Conservation (phyloP, 2,113 vertebrate species). For the Sphyrna mokarran region DNA sequence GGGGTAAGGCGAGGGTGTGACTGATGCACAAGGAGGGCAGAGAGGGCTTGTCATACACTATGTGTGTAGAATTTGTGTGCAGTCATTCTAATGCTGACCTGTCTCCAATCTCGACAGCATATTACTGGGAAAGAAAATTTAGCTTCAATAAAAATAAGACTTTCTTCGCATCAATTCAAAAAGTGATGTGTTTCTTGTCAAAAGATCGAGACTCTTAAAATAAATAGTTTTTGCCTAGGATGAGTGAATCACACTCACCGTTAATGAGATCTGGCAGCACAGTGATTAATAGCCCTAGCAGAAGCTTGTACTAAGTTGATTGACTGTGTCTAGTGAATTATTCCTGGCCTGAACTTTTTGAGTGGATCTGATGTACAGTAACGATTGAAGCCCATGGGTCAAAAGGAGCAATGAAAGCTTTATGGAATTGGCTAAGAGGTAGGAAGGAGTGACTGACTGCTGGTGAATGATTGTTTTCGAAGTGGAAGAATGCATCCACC, state of each 20-base stretch:
- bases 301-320: slow-evolving; percentile 10
- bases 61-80: neutral
- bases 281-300: neutral
- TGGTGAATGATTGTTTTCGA: neutral
- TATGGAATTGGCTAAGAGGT: neutral
- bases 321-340: neutral
- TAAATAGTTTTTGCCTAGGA: neutral
- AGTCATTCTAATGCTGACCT: neutral
- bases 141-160: neutral
- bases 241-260: neutral
- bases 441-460: neutral
- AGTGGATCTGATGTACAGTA: neutral
- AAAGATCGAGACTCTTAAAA: neutral
- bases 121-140: neutral
- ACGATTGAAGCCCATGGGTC: neutral
- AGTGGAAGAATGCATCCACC: neutral
- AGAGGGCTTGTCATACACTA: neutral
- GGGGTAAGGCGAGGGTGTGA: neutral
- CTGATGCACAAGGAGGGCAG: neutral
- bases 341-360: neutral
- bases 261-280: neutral
- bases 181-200: neutral
- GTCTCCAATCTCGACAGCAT: neutral
- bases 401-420: neutral
- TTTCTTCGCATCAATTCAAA: neutral